A percentile compares a stretch with the other conserved stretches of the same genome.
Conservation (phyloP, 2,797 vertebrate genomes). For the Crocidura indochinensis region DNA sequence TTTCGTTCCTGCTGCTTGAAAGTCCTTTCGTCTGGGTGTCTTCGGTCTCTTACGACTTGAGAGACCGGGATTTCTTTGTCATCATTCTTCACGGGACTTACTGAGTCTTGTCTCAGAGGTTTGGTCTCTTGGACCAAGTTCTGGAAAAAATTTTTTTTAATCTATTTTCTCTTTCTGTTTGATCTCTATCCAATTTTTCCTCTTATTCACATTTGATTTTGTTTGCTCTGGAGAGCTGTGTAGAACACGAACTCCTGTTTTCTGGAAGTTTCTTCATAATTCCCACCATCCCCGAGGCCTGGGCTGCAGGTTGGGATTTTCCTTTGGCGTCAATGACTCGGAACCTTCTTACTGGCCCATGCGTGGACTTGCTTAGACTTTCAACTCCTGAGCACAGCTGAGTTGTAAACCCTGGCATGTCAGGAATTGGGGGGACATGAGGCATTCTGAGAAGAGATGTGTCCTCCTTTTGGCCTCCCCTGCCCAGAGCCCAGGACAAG, state of each 20-base stretch:
- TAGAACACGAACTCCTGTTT: too few species aligned
- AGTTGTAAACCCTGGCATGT: conserved; percentile 21
- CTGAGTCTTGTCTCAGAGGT: too few species aligned
- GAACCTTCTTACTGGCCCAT: background rate
- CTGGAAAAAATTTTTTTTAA: too few species aligned
- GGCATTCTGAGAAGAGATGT: background rate
- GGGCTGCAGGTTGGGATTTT: conserved; percentile 29
- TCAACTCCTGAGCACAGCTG: background rate
- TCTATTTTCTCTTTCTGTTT: too few species aligned
- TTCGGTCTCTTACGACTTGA: background rate
- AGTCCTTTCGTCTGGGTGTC: conserved; percentile 34
- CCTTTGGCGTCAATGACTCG: background rate
- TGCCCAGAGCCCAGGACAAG: conserved; percentile 19
- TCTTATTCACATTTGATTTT: background rate
- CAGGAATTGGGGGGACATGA: background rate
- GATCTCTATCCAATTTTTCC: too few species aligned
- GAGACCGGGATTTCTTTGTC: background rate
- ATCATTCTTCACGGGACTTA: too few species aligned
- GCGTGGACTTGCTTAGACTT: too few species aligned
- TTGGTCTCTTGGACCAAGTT: too few species aligned
- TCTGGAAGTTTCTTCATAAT: conserved; percentile 20
- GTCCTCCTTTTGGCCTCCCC: background rate
- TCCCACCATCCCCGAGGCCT: conserved; percentile 15
- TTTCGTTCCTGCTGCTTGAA: conserved; percentile 1
- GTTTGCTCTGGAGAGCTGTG: too few species aligned